Base-by-base conservation (phyloP, 2,888 invertebrate species). In the Epiperipatus broadwayi region DNA sequence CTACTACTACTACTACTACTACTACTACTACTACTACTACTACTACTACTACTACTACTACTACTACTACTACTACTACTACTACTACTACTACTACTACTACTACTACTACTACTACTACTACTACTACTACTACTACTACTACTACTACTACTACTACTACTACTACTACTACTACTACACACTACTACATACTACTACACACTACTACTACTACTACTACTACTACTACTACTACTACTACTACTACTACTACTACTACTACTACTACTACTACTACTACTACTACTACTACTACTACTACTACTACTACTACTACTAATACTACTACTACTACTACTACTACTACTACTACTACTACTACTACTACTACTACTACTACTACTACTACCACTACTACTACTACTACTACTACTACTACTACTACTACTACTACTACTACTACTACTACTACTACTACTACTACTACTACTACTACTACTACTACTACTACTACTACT, bases 21-120 rank as follows among this genome's bases (percentile, higher is more conserved):
- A 22, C 20, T 16, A 14, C 15, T 19, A 21, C 14, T 16, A n/a
- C 15, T 15, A 15, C 20, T 10, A 12, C 40, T 12, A 14, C 19
- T 31, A n/a, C 39, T 20, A 14, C 40, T 41, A 15, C 40, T 20
- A 7, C 21, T 16, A 15, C 40, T 20, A 22, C 29, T 21, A 40
- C 37, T 21, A 12, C 29, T 21, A 40, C 22, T 10, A 12, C 21
- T 35, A 25, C 41, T 41, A n/a, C 29, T 29, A 27, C 16, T 21
- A 18, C 29, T 30, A 28, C 20, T 21, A 12, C 30, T 18, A 27
- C 30, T 21, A 12, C 36, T 35, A 40, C 20, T 21, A 14, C 16
- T 18, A 27, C 18, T 28, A 16, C 41, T 21, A 27, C 21, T 28
- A 32, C 41, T 29, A 19, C 15, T 14, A 19, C 39, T 21, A n/a